A percentile compares a stretch with the other conserved stretches of the same genome.
These are phyloP conservation scores for Nothoprocta perdicaria DNA, from an alignment of 2,113 vertebrate species.

Conservation along the genomic window DNA sequence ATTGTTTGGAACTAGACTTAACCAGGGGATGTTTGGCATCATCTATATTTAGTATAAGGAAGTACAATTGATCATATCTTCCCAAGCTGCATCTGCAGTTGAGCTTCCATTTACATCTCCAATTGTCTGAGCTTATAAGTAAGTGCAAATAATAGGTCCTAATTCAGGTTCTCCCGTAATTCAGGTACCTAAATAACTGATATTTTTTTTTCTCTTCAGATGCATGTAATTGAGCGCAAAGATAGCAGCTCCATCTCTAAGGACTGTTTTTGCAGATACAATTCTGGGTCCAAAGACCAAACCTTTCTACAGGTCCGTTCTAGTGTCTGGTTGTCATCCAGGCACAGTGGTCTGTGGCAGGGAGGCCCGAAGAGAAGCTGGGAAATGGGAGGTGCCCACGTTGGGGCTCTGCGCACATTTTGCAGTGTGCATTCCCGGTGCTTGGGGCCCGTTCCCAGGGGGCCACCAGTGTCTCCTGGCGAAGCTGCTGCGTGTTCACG, in stretches of 20 bases:
- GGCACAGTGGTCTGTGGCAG: background rate
- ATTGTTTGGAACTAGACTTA: background rate
- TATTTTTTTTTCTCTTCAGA: background rate
- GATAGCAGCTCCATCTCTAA: background rate
- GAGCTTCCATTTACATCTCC: background rate
- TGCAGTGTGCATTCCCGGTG: no score
- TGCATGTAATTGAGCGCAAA: background rate
- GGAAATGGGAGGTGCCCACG: background rate
- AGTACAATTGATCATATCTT: background rate
- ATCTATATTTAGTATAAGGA: background rate
- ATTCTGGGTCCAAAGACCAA: background rate
- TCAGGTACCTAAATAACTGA: background rate
- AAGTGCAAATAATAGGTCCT: background rate
- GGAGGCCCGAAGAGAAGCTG: background rate
- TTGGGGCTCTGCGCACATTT: background rate
- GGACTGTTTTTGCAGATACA: background rate
- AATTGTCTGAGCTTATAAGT: background rate
- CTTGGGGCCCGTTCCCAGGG: background rate
- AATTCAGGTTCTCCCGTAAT: background rate
- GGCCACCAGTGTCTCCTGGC: background rate
- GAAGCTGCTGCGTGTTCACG: background rate
- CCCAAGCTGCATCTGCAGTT: background rate
- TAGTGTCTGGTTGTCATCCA: no score
- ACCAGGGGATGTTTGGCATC: background rate
- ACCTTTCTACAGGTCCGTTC: background rate